These are phyloP conservation scores for Harmothoe impar DNA, from an alignment of 2,888 invertebrate species.

Conservation along the genomic window DNA sequence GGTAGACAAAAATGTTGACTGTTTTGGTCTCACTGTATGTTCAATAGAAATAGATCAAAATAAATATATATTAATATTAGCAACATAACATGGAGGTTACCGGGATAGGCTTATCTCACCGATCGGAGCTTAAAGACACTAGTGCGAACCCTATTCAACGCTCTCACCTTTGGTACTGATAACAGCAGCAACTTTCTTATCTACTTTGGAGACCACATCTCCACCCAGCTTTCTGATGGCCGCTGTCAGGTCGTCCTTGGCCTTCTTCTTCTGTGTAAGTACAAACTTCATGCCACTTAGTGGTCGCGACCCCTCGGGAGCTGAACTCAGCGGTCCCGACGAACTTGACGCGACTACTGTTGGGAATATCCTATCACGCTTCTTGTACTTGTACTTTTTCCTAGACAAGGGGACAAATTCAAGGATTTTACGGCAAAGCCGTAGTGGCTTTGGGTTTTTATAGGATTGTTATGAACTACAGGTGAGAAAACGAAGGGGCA, in stretches of 20 bases:
- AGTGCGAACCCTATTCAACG: no score
- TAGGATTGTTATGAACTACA: no score
- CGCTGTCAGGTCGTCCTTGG: constrained; percentile 87
- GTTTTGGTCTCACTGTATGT: no score
- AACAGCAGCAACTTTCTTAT: constrained; percentile 88
- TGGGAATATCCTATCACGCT: constrained; percentile 81
- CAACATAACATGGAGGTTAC: no score
- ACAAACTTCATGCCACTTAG: constrained; percentile 91
- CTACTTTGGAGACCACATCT: constrained; percentile 87
- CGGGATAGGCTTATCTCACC: no score
- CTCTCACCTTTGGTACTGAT: constrained; percentile 88
- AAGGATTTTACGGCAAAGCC: no score
- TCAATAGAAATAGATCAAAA: no score
- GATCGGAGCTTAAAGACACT: no score
- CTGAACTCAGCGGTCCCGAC: constrained; percentile 77
- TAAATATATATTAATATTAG: no score
- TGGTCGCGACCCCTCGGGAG: constrained; percentile 73
- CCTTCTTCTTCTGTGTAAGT: constrained; percentile 85
- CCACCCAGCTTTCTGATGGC: constrained; percentile 91
- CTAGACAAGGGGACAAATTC: constrained; percentile 78
- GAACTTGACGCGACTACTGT: constrained; percentile 73
- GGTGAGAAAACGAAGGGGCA: no score
- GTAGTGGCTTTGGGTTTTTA: no score
- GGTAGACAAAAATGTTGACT: no score
- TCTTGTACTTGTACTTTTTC: constrained; percentile 83